Conservation (phyloP, 2,888 invertebrate species). For the Philhelius pedissequus region DNA sequence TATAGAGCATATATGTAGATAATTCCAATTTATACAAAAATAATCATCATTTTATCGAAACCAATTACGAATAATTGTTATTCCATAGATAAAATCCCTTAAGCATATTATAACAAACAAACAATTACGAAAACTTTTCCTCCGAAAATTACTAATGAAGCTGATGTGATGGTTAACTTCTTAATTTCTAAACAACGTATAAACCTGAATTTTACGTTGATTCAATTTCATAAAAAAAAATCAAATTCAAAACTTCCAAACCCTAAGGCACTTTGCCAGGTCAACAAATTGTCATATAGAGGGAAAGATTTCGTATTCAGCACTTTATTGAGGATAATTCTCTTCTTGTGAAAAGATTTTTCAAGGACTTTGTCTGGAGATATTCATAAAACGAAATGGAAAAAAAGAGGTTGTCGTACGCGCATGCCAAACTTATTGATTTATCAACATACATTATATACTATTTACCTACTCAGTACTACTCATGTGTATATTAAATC, state of each 20-base stretch:
- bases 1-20: too few relatives aligned
- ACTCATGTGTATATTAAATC: background rate
- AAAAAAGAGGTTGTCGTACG: background rate
- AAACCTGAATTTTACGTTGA: background rate
- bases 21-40: background rate
- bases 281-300: constrained; percentile 10
- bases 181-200: background rate
- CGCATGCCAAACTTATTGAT: constrained; percentile 3
- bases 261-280: background rate
- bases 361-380: background rate
- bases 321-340: background rate
- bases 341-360: background rate
- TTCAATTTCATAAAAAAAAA: background rate
- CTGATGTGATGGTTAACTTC: background rate
- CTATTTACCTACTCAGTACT: background rate
- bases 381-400: background rate
- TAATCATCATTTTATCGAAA: background rate
- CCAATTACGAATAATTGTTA: background rate
- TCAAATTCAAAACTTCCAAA: too few relatives aligned
- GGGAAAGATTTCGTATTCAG: background rate
- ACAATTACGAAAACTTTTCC: background rate
- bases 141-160: background rate
- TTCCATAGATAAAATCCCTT: too few relatives aligned
- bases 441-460: background rate
- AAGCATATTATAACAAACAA: background rate